Evolutionary conservation across 1,140 invertebrate species (phyloP).

Genomic region (Caerostris darwini): DNA sequence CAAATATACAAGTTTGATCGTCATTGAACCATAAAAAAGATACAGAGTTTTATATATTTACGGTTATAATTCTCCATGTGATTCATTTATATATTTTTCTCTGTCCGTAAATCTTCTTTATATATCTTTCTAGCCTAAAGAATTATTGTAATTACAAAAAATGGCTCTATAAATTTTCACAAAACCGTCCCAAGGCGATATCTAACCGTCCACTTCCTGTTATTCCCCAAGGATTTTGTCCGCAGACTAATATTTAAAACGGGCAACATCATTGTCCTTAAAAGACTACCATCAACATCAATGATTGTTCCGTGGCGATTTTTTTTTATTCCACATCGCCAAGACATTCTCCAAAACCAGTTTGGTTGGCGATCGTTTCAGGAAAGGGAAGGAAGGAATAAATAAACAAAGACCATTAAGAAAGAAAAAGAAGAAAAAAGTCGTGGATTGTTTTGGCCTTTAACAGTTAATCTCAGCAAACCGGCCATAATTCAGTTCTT

Average conservation of each 20-base stretch:
- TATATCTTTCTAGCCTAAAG: no score
- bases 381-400: not conserved
- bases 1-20: no score
- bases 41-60: no score
- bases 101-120: no score
- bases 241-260: not conserved
- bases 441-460: constrained; percentile 4
- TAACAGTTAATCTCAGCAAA: constrained; percentile 28
- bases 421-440: not conserved
- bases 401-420: not conserved
- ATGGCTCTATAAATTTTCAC: not conserved
- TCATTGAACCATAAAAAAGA: no score
- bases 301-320: no score
- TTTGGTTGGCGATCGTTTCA: not conserved
- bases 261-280: not conserved
- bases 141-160: not conserved
- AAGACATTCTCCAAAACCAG: not conserved
- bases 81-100: no score
- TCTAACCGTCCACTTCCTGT: not conserved
- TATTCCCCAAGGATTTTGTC: not conserved
- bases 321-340: not conserved
- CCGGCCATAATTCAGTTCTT: constrained; percentile 16
- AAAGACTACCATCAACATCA: not conserved
- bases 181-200: not conserved
- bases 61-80: no score